Evolutionary conservation across 2,797 vertebrate genomes (phyloP).

Genomic region (Tiaroga cobitis): DNA sequence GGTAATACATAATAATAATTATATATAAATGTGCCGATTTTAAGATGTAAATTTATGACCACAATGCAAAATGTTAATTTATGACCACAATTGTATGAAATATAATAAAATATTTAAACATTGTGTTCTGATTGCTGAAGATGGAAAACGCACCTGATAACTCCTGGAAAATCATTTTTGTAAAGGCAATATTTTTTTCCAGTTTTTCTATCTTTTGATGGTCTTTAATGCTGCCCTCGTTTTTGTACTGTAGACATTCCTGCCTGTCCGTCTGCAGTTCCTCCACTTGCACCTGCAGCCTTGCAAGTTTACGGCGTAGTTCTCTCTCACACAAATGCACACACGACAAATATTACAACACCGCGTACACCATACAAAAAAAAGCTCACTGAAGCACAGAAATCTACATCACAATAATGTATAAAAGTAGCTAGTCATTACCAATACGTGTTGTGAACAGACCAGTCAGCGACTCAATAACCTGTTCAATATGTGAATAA

Average conservation of each 20-base stretch:
- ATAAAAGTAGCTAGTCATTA: not conserved
- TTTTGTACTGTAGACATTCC: slow-evolving; percentile 80
- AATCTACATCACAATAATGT: not conserved
- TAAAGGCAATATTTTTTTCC: slow-evolving; percentile 68
- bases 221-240: slow-evolving; percentile 71
- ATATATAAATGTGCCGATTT: not conserved
- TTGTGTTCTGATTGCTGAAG: not conserved
- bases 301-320: slow-evolving; percentile 66
- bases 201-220: slow-evolving; percentile 71
- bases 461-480: no score
- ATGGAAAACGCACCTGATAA: slow-evolving; percentile 73
- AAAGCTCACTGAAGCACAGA: not conserved
- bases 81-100: not conserved
- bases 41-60: not conserved
- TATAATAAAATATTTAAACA: not conserved
- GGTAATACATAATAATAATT: not conserved
- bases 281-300: slow-evolving; percentile 64
- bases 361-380: not conserved
- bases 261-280: slow-evolving; percentile 71
- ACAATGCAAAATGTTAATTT: not conserved
- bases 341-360: slow-evolving; percentile 2
- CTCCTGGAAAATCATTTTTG: slow-evolving; percentile 71
- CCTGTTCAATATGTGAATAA: no score
- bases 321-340: slow-evolving; percentile 56
- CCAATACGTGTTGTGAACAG: not conserved